Evolutionary conservation across 92 coral and sea anemone genomes (phyloP), one percentile per base, ranked within the genome.

Genomic region (Epizoanthus illoricatus): DNA sequence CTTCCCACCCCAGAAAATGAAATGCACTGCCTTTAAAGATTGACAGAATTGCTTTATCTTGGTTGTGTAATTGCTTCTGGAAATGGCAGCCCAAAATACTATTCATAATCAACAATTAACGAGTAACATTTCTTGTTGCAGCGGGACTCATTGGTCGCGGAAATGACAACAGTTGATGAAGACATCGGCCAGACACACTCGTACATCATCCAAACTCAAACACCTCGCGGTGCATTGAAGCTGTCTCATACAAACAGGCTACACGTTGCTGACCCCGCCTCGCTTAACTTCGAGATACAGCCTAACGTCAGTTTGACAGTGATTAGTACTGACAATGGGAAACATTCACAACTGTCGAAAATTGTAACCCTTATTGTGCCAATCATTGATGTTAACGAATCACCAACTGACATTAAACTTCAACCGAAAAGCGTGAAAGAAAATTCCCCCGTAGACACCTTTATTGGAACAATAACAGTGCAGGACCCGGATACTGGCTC

Each of bases 271-370:
- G 92, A 90, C 80, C 81, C 79, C 79, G 11, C 85, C 47, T 20
- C 61, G 24, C 89, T 90, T 15, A 42, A 88, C 82, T 90, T 65
- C 59, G 94, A 90, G 55, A 68, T 82, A n/a, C 80, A 74, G 47
- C 89, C 87, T 12, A 76, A 81, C 67, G 78, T 90, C 55, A 88
- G 83, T 55, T 67, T 90, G 28, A 81, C 92, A n/a, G 79, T 90
- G 23, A n/a, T 86, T 49, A 90, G 87, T 71, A 88, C 94, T 41
- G 94, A 90, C 78, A 74, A 85, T 80, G 94, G 88, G 0, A 65
- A 41, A 47, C 92, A 85, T 74, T 80, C 82, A 59, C 92, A 52
- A 11, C 84, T 90, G 33, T 84, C 92, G 55, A 90, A 76, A 65
- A 85, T 85, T 2, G 92, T 78, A 65, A 88, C 92, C 64, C 69